Evolutionary conservation across 30 jellyfish, hydroid and myxozoan genomes (phyloP), one percentile per base, ranked within the genome.

Genomic region (Hydractinia symbiolongicarpus): DNA sequence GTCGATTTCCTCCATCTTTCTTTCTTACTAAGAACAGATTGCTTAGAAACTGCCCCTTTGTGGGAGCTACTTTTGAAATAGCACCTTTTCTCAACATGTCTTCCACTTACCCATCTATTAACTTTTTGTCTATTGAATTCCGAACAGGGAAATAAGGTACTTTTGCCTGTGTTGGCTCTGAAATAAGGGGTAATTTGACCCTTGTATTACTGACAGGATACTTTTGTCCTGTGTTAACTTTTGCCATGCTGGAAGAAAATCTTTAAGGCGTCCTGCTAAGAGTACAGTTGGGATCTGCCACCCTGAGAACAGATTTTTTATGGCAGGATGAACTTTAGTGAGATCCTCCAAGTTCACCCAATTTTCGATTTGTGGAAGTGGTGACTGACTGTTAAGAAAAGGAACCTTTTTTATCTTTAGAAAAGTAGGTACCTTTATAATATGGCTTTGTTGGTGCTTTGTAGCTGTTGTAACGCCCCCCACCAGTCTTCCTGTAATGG

Each of bases 191-290:
- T 8, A 67, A 9, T 13, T 13, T 9, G 49, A 67, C 14, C 77
- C 77, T 20, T 67, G 14, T 9, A 67, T 49, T 67, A 67, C 49
- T 9, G 77, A 13, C 49, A 67, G 49, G 77, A 20, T 10, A 10
- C 19, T 13, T 9, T 13, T 13, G 49, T 67, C 77, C 77, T 67
- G 77, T 13, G 78, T 67, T 67, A 67, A 67, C 52, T 0, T 67
- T 67, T 67, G 1, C 78, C 78, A 67, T 15, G 19, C 4, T 49
- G 19, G 19, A 30, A 13, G 50, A 30, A 67, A 67, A 20, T 21
- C 3, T 21, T 67, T 67, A 1, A 1, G 0, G 2, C 1, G 19
- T 20, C 77, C 77, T 67, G 49, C 77, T 49, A 20, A 49, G n/a
- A n/a, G 68, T 9, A 57, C n/a, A 57, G 10, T n/a, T 57, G 68